A percentile compares a stretch with the other conserved stretches of the same genome.
phyloP scores from a whole-genome alignment of 2,888 invertebrate genomes.

The Acronicta aceris region DNA sequence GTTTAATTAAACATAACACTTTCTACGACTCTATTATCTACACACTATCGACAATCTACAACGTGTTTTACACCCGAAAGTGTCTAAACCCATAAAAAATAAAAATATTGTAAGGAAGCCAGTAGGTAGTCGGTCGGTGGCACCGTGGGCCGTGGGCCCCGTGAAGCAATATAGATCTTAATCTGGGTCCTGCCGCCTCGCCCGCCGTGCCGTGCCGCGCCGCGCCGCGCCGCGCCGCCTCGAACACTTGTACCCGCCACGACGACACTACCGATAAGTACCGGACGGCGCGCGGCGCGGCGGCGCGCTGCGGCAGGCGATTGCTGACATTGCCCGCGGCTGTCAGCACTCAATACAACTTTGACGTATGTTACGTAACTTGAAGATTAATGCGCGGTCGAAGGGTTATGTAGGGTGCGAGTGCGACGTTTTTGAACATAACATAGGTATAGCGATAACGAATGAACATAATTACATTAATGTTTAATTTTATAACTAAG shows the following conservation, averaged over 20 bases:
- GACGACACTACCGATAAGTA: conserved; percentile 17
- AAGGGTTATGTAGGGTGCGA: conserved; percentile 12
- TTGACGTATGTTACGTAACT: conserved; percentile 34
- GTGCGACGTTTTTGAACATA: no score
- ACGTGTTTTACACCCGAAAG: conserved; percentile 40
- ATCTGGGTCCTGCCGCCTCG: conserved; percentile 50
- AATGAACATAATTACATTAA: no score
- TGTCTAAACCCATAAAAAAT: conserved; percentile 47
- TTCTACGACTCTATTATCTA: conserved; percentile 26
- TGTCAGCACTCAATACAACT: conserved; percentile 48
- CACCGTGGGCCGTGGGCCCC: conserved; percentile 25
- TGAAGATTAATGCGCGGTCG: conserved; percentile 25
- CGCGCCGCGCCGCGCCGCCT: conserved; percentile 4
- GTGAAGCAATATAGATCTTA: conserved; percentile 55
- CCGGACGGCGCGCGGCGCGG: no score
- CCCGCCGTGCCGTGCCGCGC: no score
- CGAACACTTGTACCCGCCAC: conserved; percentile 46
- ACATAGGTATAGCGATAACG: no score
- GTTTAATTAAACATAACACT: conserved; percentile 26
- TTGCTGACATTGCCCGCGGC: conserved; percentile 36
- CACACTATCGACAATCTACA: conserved; percentile 38
- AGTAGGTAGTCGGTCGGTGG: conserved; percentile 43
- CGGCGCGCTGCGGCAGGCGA: conserved; percentile 6
- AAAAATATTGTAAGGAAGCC: conserved; percentile 44
- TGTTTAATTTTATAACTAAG: no score